Percentiles rank a stretch among this genome's conserved stretches.
Conservation (phyloP, 1,140 invertebrate species). For the Sinonovacula constricta region DNA sequence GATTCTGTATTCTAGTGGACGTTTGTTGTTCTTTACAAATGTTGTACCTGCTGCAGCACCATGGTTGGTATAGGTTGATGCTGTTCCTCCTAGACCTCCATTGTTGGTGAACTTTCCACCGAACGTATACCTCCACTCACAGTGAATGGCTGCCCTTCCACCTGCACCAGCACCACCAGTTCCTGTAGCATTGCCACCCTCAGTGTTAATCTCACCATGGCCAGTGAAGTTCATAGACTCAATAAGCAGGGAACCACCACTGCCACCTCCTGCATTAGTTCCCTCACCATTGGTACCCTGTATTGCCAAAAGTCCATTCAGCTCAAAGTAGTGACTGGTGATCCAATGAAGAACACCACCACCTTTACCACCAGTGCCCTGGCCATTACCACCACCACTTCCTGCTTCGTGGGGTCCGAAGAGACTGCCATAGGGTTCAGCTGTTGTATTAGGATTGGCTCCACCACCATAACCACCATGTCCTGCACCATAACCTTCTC, state of each 20-base stretch:
- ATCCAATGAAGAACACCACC: constrained; percentile 67
- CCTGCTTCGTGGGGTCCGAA: constrained; percentile 58
- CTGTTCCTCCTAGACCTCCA: constrained; percentile 60
- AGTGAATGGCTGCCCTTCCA: constrained; percentile 67
- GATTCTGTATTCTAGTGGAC: constrained; percentile 68
- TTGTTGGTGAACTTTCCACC: constrained; percentile 65
- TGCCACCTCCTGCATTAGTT: constrained; percentile 64
- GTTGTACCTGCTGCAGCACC: constrained; percentile 68
- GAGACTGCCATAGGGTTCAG: constrained; percentile 64
- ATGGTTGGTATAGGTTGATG: constrained; percentile 33
- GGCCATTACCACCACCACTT: constrained; percentile 69
- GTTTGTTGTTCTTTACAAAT: constrained; percentile 67
- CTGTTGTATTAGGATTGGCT: constrained; percentile 29
- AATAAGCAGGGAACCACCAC: constrained; percentile 66
- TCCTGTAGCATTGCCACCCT: constrained; percentile 51
- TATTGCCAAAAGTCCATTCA: constrained; percentile 65
- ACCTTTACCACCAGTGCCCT: constrained; percentile 62
- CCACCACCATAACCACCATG: constrained; percentile 69
- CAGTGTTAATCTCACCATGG: constrained; percentile 66
- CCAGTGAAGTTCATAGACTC: constrained; percentile 70
- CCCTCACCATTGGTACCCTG: constrained; percentile 60
- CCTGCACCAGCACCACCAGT: constrained; percentile 65
- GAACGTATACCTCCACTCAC: constrained; percentile 63
- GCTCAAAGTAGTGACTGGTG: constrained; percentile 62
- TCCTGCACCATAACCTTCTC: constrained; percentile 64